Evolutionary conservation across 2,888 invertebrate species (phyloP), one percentile per base, ranked within the genome.

Genomic region (Crossocerus cetratus): DNA sequence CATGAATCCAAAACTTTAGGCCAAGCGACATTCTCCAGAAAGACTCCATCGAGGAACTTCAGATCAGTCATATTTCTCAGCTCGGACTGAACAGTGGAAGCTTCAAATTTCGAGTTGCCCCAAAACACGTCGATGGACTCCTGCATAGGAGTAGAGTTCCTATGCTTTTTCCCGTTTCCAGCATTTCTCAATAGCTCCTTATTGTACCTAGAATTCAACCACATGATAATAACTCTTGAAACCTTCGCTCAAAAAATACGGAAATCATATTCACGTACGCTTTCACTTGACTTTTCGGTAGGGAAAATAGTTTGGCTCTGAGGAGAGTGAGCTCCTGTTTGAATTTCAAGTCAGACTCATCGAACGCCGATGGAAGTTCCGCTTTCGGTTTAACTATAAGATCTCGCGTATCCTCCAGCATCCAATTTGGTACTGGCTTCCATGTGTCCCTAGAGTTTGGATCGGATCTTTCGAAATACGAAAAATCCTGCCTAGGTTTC

Each of bases 341-440:
- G 14, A 84, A 84, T 16, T 83, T 83, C n/a, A 80, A 56, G 65
- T 84, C 84, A 0, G 72, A 69, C 13, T 81, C 72, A 55, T 83
- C 83, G 56, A 83, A 83, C 45, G 76, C 72, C 58, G 80, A 74
- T 16, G 55, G 59, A 20, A 70, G 59, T 3, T 42, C 18, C 21
- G 32, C 55, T 18, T 58, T 78, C 2, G 77, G 72, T 4, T 72
- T 68, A 16, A 61, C 42, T 14, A 74, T 22, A 45, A 81, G 74
- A 14, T 80, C 62, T 20, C 59, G 74, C 3, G 75, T 76, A 5
- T 76, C 72, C 4, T 78, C 74, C 13, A 82, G 61, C 11, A 11
- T 3, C 58, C 54, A 66, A 2, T 20, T 13, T 4, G 61, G 23
- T n/a, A 69, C n/a, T 20, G 84, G 84, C 14, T 56, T 61, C 84